Conservation (phyloP, 1,140 invertebrate species). For the Myzus persicae region DNA sequence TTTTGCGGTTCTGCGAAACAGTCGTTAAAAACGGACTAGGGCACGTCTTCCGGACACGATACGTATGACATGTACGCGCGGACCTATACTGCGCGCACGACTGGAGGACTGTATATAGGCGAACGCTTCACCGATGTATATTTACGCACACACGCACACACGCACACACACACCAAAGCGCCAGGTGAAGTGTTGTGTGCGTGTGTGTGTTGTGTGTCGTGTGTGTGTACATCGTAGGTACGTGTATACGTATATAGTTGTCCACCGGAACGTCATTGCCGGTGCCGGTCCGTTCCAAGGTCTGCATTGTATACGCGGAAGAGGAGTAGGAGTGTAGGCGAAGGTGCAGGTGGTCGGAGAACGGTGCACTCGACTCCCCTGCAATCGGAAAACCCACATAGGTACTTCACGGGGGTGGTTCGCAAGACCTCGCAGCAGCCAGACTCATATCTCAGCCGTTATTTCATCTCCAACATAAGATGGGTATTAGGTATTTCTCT, state of each 20-base stretch:
- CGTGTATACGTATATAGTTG: neutral
- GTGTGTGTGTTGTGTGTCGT: neutral
- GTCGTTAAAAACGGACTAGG: neutral
- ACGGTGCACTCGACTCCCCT: neutral
- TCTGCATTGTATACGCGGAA: neutral
- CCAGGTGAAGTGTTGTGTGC: constrained; percentile 24
- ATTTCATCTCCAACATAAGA: neutral
- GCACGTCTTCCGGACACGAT: neutral
- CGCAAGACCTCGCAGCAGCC: neutral
- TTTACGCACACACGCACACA: neutral
- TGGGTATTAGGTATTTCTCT: neutral
- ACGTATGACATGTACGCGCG: neutral
- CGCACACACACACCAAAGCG: neutral
- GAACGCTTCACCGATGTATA: neutral
- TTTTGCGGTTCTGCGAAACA: neutral
- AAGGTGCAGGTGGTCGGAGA: neutral
- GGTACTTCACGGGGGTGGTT: neutral
- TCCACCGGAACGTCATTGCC: constrained; percentile 49
- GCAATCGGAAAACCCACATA: neutral
- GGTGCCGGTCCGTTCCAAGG: constrained; percentile 38
- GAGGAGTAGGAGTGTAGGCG: neutral
- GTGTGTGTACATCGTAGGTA: neutral
- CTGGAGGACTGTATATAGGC: neutral
- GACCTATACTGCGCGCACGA: neutral
- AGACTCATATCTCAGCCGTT: neutral